These are phyloP conservation scores for Pteromalus puparum DNA, from an alignment of 1,140 invertebrate species.

Conservation along the genomic window DNA sequence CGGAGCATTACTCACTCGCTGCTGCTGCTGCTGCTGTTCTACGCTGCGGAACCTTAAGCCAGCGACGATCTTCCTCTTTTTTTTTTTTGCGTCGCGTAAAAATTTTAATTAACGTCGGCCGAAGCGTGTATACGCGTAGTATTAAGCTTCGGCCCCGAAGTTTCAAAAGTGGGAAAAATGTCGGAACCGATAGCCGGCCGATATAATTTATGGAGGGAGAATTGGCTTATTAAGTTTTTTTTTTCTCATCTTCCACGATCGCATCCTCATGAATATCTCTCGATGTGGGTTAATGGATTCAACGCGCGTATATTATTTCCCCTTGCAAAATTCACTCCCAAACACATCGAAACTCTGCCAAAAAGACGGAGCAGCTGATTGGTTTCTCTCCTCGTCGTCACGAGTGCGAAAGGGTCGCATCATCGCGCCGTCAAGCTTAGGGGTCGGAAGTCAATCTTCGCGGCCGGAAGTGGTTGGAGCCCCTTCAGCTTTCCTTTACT, in stretches of 20 bases:
- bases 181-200: conserved; percentile 2
- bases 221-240: conserved; percentile 43
- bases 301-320: background rate
- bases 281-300: background rate
- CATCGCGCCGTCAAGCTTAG: conserved; percentile 53
- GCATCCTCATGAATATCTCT: background rate
- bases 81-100: conserved; percentile 47
- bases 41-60: conserved; percentile 6
- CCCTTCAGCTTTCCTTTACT: conserved; percentile 42
- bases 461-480: conserved; percentile 68
- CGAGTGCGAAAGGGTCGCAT: conserved; percentile 53
- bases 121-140: background rate
- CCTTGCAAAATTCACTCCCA: too few species aligned
- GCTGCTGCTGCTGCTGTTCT: background rate
- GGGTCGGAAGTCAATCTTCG: conserved; percentile 72
- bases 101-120: conserved; percentile 53
- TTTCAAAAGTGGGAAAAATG: background rate
- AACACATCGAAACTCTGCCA: too few species aligned
- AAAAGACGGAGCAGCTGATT: conserved; percentile 53
- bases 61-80: background rate
- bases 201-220: conserved; percentile 44
- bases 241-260: background rate
- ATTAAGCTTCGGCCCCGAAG: background rate
- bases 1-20: conserved; percentile 48
- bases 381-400: conserved; percentile 53